Evolutionary conservation across 2,888 invertebrate genomes (phyloP), one percentile per base, ranked within the genome.

Genomic region (Agapostemon virescens): DNA sequence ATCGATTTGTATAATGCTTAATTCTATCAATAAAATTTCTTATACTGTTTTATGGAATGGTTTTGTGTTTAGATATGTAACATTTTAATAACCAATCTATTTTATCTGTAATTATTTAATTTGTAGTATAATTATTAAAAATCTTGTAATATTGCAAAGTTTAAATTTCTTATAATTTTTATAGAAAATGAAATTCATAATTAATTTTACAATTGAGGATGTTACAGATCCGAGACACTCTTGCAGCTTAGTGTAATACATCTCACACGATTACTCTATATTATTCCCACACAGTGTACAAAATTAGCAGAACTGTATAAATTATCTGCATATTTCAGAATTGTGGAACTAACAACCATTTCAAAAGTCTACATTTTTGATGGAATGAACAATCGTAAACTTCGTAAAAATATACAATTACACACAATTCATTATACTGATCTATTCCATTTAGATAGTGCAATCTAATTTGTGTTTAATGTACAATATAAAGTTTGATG

Each of bases 21-120:
- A 63, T 26, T 40, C 33, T 85, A 85, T 63, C 40, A 64, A 79
- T 81, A 81, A 74, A 72, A 71, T 64, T 70, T 76, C 63, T 77
- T 82, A 83, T 23, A 36, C 33, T 76, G 83, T 58, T 61, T 79
- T 68, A 78, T 85, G 85, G 83, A 85, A 85, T 85, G 83, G 67
- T 83, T 80, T 36, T 55, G 64, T 52, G 75, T 72, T 74, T 76
- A 69, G 77, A 71, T 72, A 61, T 81, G 81, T 82, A 80, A 82
- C 72, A 82, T 73, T 73, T 68, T 33, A 42, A 15, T 64, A 20
- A 30, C 4, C 15, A 1, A 45, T 36, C n/a, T 58, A 23, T 78
- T 55, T 36, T 69, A 38, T n/a, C n/a, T n/a, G 58, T 23, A 58
- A 77, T 67, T 49, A 67, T 63, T 42, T 23, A 63, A 42, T 71